Percentiles rank a stretch among this genome's conserved stretches.
Evolutionary conservation across 2,113 vertebrate genomes (phyloP).

Genomic region (Apodemus sylvaticus): DNA sequence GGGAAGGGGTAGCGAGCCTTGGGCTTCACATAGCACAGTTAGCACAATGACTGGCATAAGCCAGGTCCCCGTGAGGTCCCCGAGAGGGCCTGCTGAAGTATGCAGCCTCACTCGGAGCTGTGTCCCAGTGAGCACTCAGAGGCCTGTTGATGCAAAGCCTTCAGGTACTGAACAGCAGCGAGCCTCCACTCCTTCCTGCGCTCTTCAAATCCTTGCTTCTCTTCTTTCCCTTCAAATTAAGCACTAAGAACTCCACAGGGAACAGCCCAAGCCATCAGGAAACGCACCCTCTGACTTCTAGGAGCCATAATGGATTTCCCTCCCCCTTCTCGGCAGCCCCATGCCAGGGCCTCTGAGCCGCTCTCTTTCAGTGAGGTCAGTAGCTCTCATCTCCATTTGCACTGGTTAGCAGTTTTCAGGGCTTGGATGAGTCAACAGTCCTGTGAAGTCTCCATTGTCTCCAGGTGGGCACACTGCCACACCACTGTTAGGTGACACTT

Average conservation of each 20-base stretch:
- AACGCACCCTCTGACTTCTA: neutral
- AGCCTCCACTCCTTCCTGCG: neutral
- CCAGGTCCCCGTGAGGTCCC: no score
- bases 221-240: neutral
- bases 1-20: neutral
- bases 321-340: neutral
- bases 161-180: neutral
- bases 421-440: neutral
- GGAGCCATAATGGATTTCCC: neutral
- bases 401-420: neutral
- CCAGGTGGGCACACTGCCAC: neutral
- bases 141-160: neutral
- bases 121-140: neutral
- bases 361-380: neutral
- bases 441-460: neutral
- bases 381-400: neutral
- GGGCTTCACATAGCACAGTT: neutral
- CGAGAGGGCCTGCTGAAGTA: neutral
- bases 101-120: neutral
- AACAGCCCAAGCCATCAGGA: neutral
- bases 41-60: neutral
- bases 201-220: neutral
- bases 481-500: neutral
- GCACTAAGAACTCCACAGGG: neutral
- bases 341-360: neutral